Percentiles rank a stretch among this genome's conserved stretches.
These are phyloP conservation scores for Lytechinus variegatus DNA, from an alignment of 35 echinoderm and acorn worm species.

Conservation along the genomic window DNA sequence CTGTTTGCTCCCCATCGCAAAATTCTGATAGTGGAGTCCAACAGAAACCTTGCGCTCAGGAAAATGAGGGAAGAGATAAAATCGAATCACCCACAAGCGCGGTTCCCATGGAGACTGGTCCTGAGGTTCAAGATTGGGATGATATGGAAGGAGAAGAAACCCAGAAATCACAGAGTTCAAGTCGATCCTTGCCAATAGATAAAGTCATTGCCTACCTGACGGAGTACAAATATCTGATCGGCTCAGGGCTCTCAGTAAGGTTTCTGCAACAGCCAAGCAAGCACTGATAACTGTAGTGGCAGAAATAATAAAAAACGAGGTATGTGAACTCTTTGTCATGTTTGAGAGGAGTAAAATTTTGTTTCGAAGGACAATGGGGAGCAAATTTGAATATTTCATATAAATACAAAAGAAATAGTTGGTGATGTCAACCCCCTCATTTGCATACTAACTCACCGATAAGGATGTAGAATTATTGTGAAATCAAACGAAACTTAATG, in stretches of 20 bases:
- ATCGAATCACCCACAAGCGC: not conserved
- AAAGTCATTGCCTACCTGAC: not conserved
- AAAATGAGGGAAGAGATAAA: not conserved
- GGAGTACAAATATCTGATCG: not conserved
- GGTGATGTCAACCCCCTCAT: too few relatives aligned
- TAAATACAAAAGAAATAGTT: too few relatives aligned
- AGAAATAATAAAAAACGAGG: not conserved
- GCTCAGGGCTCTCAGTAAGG: not conserved
- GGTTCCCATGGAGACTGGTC: not conserved
- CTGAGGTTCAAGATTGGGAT: not conserved
- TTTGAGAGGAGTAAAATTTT: too few relatives aligned
- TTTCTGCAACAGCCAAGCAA: not conserved
- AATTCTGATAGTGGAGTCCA: not conserved
- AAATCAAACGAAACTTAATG: too few relatives aligned
- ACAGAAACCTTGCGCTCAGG: not conserved
- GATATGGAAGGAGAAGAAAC: not conserved
- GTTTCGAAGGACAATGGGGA: too few relatives aligned
- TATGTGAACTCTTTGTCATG: not conserved
- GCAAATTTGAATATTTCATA: too few relatives aligned
- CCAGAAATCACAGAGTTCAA: not conserved
- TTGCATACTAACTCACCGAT: too few relatives aligned
- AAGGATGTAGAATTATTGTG: too few relatives aligned
- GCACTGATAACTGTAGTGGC: not conserved
- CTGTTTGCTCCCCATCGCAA: not conserved
- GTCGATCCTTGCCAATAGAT: not conserved